Evolutionary conservation across 2,888 invertebrate genomes (phyloP), one percentile per base, ranked within the genome.

Genomic region (Ochropleura plecta): DNA sequence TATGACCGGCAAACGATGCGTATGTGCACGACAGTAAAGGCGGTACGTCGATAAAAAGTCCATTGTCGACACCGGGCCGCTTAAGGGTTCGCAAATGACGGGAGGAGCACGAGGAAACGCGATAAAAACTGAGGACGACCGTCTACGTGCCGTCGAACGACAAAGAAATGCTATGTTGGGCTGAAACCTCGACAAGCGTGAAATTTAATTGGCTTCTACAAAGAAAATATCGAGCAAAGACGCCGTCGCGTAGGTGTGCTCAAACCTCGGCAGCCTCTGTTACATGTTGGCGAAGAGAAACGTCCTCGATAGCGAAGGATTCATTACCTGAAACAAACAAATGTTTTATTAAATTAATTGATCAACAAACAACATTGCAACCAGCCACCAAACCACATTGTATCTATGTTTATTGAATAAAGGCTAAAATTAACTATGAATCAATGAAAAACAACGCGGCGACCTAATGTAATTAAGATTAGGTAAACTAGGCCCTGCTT

Each of bases 11-110:
- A 94, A 95, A 94, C 92, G 93, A 93, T 91, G 92, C 91, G 92
- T 92, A 90, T 92, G 92, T 93, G 90, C 89, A 88, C 91, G 91
- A 85, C 91, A 90, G 92, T 92, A 92, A 92, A 93, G 90, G 89
- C 91, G 91, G 92, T 90, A 88, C 88, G 91, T 85, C 93, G 94
- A 95, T 95, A 95, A 95, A 95, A 95, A 93, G 89, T 90, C 93
- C 93, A 94, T 94, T 93, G 94, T 92, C 93, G 93, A 92, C 93
- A 94, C 92, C 93, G 89, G 89, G 88, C 85, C 91, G 90, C 91
- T 91, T 92, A 92, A 91, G 92, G 92, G 92, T 93, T 91, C 92
- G 91, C 92, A 95, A 95, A 95, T 93, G 94, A 94, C 92, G 90
- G 86, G 92, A 92, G 90, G 89, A 93, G 90, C 91, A 90, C 87